These are phyloP conservation scores for Ceyx melanurus DNA, from an alignment of 2,113 vertebrate genomes.

Conservation along the genomic window DNA sequence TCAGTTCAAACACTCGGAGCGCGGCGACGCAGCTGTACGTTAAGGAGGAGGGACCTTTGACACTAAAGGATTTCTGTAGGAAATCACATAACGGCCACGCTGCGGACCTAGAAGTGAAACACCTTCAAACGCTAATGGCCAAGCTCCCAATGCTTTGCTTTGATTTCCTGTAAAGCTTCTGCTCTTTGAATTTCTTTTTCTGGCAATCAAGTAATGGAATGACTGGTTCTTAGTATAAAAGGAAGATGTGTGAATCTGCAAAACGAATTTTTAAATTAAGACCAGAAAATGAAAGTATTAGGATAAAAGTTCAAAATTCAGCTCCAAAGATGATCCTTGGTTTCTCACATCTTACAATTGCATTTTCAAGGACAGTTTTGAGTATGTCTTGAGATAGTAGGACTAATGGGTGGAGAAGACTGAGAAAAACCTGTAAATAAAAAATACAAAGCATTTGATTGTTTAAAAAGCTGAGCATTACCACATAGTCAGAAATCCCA, in stretches of 20 bases:
- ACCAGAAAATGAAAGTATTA: not conserved
- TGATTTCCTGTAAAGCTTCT: not conserved
- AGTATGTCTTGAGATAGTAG: not conserved
- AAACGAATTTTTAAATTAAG: not conserved
- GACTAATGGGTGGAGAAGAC: not conserved
- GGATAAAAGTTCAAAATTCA: not conserved
- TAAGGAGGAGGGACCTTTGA: not conserved
- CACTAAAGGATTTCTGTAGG: not conserved
- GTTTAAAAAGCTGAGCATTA: not conserved
- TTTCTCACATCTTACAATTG: not conserved
- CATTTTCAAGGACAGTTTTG: not conserved
- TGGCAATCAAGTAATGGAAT: not conserved
- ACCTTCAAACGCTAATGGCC: not conserved
- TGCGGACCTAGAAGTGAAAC: not conserved
- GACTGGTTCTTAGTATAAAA: not conserved
- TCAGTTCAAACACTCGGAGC: fast-evolving
- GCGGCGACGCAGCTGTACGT: fast-evolving
- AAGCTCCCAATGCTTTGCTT: not conserved
- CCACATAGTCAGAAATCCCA: not conserved
- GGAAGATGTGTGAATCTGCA: not conserved
- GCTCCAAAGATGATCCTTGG: not conserved
- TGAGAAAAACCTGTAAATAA: not conserved
- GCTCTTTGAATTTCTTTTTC: not conserved
- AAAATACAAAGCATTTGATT: not conserved
- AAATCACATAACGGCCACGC: not conserved